These are phyloP conservation scores for Drosophila multiciliata DNA, from an alignment of 2,888 invertebrate species.

Conservation along the genomic window DNA sequence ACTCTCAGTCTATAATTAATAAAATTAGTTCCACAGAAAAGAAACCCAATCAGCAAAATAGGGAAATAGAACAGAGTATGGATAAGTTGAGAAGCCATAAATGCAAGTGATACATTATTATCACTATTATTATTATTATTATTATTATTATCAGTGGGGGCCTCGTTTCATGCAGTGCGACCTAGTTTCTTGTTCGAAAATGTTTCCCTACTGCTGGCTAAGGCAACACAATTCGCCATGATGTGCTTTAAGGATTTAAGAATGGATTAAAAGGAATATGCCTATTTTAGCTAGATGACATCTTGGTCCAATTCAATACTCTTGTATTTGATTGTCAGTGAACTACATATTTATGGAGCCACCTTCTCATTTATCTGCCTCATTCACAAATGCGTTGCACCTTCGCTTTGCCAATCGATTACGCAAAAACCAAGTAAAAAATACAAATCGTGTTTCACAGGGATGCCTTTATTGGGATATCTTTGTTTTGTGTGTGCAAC, in stretches of 20 bases:
- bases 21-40: not conserved
- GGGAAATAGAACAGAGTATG: not conserved
- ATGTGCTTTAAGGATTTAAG: slow-evolving; percentile 1
- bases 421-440: slow-evolving; percentile 53
- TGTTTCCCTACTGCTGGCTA: not conserved
- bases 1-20: not conserved
- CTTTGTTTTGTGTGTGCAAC: slow-evolving; percentile 12
- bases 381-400: slow-evolving; percentile 43
- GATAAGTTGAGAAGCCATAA: not conserved
- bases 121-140: not conserved
- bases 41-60: not conserved
- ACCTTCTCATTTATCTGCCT: not conserved
- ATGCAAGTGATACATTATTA: not conserved
- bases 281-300: not conserved
- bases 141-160: not conserved
- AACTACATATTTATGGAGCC: not conserved
- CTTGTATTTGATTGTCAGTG: not conserved
- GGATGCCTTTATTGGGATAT: slow-evolving; percentile 41
- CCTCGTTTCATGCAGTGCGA: not conserved
- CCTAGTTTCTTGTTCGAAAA: not conserved
- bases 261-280: not conserved
- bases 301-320: not conserved
- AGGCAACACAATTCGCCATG: not conserved
- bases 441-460: slow-evolving; percentile 7
- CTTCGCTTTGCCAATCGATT: slow-evolving; percentile 60